phyloP scores from a whole-genome alignment of 2,113 vertebrate species.

The Brachionichthys hirsutus region DNA sequence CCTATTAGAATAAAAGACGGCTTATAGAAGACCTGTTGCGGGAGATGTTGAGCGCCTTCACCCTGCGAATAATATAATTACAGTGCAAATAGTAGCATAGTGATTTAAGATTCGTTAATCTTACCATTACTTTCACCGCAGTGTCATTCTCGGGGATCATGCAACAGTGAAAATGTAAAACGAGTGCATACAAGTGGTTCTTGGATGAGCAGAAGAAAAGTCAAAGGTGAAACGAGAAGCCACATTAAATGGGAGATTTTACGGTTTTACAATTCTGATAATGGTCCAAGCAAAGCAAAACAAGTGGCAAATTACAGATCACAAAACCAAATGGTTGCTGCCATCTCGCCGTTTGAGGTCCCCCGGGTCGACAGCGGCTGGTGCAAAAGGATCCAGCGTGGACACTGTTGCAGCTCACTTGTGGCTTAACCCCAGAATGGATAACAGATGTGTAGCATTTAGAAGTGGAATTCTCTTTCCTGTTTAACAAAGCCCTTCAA shows the following conservation, averaged over 20 bases:
- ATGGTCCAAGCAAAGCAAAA: constrained; percentile 23
- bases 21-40: no score
- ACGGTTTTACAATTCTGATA: constrained; percentile 44
- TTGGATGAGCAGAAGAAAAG: background rate
- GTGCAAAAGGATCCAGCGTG: constrained; percentile 50
- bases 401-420: constrained; percentile 55
- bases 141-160: no score
- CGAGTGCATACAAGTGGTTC: background rate
- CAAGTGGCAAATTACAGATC: constrained; percentile 5
- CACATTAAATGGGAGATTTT: constrained; percentile 1
- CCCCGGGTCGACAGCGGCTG: constrained; percentile 33
- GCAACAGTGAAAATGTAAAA: no score
- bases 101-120: no score
- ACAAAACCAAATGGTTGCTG: constrained; percentile 18
- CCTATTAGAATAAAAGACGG: no score
- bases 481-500: constrained; percentile 66
- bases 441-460: constrained; percentile 71
- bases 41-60: no score
- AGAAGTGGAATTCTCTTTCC: constrained; percentile 63
- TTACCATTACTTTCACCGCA: no score
- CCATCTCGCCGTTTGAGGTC: constrained; percentile 14
- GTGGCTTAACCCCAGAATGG: constrained; percentile 63
- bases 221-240: constrained; percentile 10
- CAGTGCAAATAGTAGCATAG: no score
- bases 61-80: no score